Evolutionary conservation across 1,140 invertebrate species (phyloP), one percentile per base, ranked within the genome.

Genomic region (Meloidogyne hapla): DNA sequence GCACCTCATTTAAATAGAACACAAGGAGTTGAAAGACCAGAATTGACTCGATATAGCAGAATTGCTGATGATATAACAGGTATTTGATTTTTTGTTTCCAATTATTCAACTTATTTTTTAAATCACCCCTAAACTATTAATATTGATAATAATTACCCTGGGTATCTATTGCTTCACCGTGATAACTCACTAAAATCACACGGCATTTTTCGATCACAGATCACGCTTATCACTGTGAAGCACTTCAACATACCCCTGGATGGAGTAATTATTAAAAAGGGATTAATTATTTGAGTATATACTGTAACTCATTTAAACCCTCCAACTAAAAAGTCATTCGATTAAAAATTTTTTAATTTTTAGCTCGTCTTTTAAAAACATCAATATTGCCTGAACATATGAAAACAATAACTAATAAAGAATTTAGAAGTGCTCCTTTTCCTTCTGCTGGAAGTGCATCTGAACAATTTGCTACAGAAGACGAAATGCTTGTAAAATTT

Each of bases 31-130:
- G 85, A 86, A 63, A 48, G 40, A 61, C 69, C 78, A 21, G 65
- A 42, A 76, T 78, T 68, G 26, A 83, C 80, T 10, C 77, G 85
- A 65, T 86, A 87, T 76, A 83, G 83, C 26, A 68, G 72, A 42
- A 70, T 78, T 63, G 85, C 76, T 8, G 83, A 86, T 48, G 84
- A 87, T 38, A 74, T 86, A 9, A 85, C 86, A 64, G 71, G 71
- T 73, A 9, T 12, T n/a, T n/a, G n/a, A n/a, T n/a, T n/a, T n/a
- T n/a, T n/a, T n/a, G n/a, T n/a, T n/a, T n/a, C n/a, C n/a, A n/a
- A n/a, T n/a, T n/a, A n/a, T n/a, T n/a, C n/a, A n/a, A n/a, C n/a
- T n/a, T n/a, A n/a, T n/a, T n/a, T n/a, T n/a, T n/a, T n/a, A n/a
- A n/a, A n/a, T n/a, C n/a, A n/a, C n/a, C n/a, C n/a, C n/a, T n/a